Base-by-base conservation (phyloP, 2,797 vertebrate genomes). In the Etheostoma perlongum region DNA sequence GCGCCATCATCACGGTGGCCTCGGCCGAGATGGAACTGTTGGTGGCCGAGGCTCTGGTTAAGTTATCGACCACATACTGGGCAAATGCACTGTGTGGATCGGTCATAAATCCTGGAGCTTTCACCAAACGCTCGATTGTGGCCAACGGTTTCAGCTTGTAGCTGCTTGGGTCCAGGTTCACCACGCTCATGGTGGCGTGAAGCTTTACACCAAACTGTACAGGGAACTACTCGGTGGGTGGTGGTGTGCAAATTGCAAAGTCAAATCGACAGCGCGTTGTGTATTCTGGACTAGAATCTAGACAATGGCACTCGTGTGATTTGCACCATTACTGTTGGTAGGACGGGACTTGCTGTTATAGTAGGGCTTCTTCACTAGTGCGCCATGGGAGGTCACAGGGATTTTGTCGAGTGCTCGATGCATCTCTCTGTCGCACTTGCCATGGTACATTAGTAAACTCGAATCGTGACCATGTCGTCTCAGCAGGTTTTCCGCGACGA, bases 371-470 rank as follows among this genome's bases (percentile, higher is more conserved):
- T 46, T 33, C 33, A 44, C 25, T 9, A 23, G 23, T 2, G 18
- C 15, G 3, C 58, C 52, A 30, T 21, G 30, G 9, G 30, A 42
- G 2, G 18, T 4, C 0, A 42, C 0, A 0, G 57, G 59, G 0
- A 79, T 46, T n/a, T 33, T 25, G 3, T n/a, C 19, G 0, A 79
- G 25, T 2, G 65, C 58, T 3, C 8, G 6, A 0, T 1, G 0
- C 75, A 83, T 78, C 7, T 67, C 49, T 0, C 18, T 1, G 0
- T 48, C 8, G 8, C 66, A 74, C 54, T 4, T 55, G 10, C 67
- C 60, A 15, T 67, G 19, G 36, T 82, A 67, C 66, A 66, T 78
- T 66, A 82, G 65, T 74, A 79, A 69, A 30, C 44, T 64, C 23
- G 33, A 64, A 47, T 74, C 71, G 47, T 44, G 1, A 0, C 71